A percentile compares a stretch with the other conserved stretches of the same genome.
phyloP scores from a whole-genome alignment of 2,888 invertebrate genomes.

The Rhagium mordax region DNA sequence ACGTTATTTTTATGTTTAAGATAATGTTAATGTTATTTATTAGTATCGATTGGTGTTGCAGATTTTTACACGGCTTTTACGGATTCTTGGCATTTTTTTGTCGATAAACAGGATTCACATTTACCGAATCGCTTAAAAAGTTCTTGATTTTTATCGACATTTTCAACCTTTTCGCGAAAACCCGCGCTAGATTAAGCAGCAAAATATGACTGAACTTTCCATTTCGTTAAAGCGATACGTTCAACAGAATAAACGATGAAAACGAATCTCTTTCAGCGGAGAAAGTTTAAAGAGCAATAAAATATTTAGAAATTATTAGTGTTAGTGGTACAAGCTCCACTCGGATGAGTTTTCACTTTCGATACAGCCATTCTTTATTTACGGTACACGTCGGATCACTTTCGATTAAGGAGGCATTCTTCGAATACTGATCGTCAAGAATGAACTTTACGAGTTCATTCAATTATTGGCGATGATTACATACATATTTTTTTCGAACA shows the following conservation, averaged over 20 bases:
- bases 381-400: conserved; percentile 33
- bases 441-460: not conserved
- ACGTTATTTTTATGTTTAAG: not conserved
- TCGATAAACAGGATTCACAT: no score
- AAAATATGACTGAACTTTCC: not conserved
- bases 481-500: no score
- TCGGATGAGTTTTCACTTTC: conserved; percentile 46
- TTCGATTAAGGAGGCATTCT: conserved; percentile 27
- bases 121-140: not conserved
- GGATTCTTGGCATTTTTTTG: no score
- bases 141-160: no score
- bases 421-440: not conserved
- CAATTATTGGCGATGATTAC: not conserved
- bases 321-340: conserved; percentile 40
- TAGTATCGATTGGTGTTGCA: not conserved
- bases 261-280: conserved; percentile 35
- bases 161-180: no score
- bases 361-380: conserved; percentile 28
- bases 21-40: not conserved
- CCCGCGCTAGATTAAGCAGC: no score
- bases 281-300: conserved; percentile 41
- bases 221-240: not conserved
- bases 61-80: not conserved
- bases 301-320: conserved; percentile 40
- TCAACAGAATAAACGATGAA: conserved; percentile 9